Percentiles rank a stretch among this genome's conserved stretches.
Conservation (phyloP, 2,797 vertebrate genomes). For the Apodemus agrarius region DNA sequence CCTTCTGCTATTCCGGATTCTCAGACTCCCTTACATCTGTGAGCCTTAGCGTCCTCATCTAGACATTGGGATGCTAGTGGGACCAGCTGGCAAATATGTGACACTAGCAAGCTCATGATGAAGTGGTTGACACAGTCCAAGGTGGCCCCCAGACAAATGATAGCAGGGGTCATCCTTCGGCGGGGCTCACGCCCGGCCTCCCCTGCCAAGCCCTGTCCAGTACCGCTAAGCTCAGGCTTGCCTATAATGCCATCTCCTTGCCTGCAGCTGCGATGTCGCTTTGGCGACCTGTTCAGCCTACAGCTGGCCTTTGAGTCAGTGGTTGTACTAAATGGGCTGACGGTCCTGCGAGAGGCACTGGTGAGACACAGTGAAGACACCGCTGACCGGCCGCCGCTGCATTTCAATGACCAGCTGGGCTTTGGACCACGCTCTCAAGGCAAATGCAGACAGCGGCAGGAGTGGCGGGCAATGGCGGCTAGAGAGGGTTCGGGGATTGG, state of each 20-base stretch:
- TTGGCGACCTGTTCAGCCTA: conserved; percentile 83
- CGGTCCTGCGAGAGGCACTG: conserved; percentile 82
- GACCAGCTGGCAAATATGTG: neutral
- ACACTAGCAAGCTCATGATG: neutral
- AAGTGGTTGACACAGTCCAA: no score
- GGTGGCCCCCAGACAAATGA: neutral
- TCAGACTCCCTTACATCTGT: neutral
- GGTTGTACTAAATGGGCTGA: conserved; percentile 85
- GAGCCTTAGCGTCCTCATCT: neutral
- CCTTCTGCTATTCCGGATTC: neutral
- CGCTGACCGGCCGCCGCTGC: conserved; percentile 73
- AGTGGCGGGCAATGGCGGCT: neutral
- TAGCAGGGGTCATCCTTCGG: neutral
- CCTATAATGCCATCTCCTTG: neutral
- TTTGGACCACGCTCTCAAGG: conserved; percentile 70
- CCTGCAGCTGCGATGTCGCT: conserved; percentile 82
- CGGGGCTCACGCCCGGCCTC: neutral
- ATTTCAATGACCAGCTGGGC: conserved; percentile 39
- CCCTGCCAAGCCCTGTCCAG: neutral
- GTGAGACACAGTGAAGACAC: conserved; percentile 81
- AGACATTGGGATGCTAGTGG: no score
- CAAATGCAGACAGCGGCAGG: conserved; percentile 13
- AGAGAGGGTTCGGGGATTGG: neutral
- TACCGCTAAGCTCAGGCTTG: neutral
- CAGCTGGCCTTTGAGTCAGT: conserved; percentile 81